Percentiles rank a stretch among this genome's conserved stretches.
Evolutionary conservation across 2,888 invertebrate species (phyloP).

Genomic region (Spilarctia lutea): DNA sequence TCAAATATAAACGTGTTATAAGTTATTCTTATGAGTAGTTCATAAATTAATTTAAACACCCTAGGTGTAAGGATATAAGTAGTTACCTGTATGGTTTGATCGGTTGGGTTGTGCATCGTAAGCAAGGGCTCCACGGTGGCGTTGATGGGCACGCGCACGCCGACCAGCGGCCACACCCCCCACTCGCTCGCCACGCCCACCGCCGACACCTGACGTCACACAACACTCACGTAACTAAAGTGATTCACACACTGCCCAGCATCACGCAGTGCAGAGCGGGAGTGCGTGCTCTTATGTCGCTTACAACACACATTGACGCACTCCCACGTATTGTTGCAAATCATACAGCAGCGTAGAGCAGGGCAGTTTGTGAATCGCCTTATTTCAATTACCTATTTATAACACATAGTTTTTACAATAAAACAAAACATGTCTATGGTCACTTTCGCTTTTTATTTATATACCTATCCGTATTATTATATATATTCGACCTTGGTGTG

Average conservation of each 20-base stretch:
- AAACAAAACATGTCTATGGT: neutral
- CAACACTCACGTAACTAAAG: neutral
- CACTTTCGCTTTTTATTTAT: neutral
- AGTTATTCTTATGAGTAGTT: no score
- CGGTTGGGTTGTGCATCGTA: conserved; percentile 97
- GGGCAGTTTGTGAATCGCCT: no score
- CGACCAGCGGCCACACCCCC: conserved; percentile 95
- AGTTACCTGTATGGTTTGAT: conserved; percentile 92
- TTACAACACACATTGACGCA: no score
- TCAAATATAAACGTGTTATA: no score
- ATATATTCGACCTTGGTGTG: neutral
- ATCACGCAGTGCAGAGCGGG: no score
- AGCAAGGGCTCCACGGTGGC: conserved; percentile 96
- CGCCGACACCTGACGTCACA: conserved; percentile 89
- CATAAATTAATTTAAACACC: no score
- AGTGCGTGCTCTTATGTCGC: no score
- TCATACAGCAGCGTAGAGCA: no score
- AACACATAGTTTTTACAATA: neutral
- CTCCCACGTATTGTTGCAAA: no score
- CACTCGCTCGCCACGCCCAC: conserved; percentile 96
- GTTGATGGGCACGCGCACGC: conserved; percentile 96
- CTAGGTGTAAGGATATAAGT: neutral
- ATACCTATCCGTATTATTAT: neutral
- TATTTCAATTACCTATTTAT: neutral
- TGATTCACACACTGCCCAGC: no score